Percentiles rank a stretch among this genome's conserved stretches.
Conservation (phyloP, 1,140 invertebrate genomes). For the Laodelphax striatellus region DNA sequence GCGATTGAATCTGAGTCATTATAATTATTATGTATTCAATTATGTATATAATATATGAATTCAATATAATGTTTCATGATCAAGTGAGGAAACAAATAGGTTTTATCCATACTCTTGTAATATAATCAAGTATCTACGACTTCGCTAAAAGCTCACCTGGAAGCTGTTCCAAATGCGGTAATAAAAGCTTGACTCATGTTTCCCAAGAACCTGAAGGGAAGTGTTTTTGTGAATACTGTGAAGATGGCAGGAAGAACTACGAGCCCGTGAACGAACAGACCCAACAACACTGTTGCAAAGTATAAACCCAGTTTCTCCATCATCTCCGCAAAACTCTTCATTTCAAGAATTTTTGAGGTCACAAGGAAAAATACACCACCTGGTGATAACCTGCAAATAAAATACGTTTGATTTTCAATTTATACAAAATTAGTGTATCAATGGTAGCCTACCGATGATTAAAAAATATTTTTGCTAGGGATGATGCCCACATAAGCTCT, state of each 20-base stretch:
- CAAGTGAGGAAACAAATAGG: too few species aligned
- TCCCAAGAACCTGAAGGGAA: constrained; percentile 70
- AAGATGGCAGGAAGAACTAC: constrained; percentile 78
- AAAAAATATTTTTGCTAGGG: too few species aligned
- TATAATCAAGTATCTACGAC: too few species aligned
- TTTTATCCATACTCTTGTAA: too few species aligned
- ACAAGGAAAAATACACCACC: constrained; percentile 73
- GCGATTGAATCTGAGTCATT: too few species aligned
- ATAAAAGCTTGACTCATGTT: constrained; percentile 79
- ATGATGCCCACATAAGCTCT: too few species aligned
- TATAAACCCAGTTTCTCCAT: constrained; percentile 76
- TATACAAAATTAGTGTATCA: too few species aligned
- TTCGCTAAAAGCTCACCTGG: constrained; percentile 63
- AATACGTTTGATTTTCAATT: not conserved
- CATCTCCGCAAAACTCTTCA: constrained; percentile 58
- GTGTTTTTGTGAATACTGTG: constrained; percentile 58
- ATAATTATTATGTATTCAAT: too few species aligned
- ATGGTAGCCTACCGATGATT: too few species aligned
- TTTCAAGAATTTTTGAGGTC: constrained; percentile 66
- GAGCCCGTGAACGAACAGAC: constrained; percentile 81
- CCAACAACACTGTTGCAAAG: constrained; percentile 79
- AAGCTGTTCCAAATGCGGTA: constrained; percentile 86
- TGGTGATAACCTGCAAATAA: constrained; percentile 54
- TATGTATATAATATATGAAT: too few species aligned
- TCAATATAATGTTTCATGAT: too few species aligned